These are phyloP conservation scores for Chaenogobius annularis DNA, from an alignment of 2,113 vertebrate species.

Conservation along the genomic window DNA sequence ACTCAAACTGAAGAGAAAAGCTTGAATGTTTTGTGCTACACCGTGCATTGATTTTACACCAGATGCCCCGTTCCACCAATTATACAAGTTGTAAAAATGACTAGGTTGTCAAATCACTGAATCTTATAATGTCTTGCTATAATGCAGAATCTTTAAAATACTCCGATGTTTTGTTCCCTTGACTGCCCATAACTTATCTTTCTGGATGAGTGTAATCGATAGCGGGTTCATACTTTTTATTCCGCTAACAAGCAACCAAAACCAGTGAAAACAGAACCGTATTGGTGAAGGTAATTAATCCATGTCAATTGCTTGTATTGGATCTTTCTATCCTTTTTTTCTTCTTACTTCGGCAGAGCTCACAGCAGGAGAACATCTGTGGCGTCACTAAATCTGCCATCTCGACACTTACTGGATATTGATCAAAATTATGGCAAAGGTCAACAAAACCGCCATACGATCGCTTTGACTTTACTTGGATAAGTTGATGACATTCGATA, in stretches of 20 bases:
- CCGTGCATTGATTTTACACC: no score
- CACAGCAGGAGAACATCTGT: slow-evolving; percentile 33
- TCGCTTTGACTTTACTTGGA: slow-evolving; percentile 50
- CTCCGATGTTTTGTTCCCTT: not conserved
- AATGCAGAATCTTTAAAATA: not conserved
- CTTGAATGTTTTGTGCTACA: no score
- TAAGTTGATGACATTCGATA: slow-evolving; percentile 51
- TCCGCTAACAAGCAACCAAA: not conserved
- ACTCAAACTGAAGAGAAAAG: not conserved
- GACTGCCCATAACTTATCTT: not conserved
- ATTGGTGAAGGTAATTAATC: not conserved
- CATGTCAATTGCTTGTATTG: not conserved
- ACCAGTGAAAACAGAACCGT: not conserved
- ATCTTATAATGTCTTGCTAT: not conserved
- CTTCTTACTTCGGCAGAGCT: slow-evolving; percentile 21
- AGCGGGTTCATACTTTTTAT: not conserved
- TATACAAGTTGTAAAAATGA: not conserved
- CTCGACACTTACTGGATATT: slow-evolving; percentile 25
- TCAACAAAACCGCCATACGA: slow-evolving; percentile 28
- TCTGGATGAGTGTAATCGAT: not conserved
- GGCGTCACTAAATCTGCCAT: slow-evolving; percentile 21
- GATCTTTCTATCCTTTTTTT: not conserved
- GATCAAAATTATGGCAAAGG: slow-evolving; percentile 46
- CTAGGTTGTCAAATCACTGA: not conserved
- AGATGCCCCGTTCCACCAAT: not conserved